Base-by-base conservation (phyloP, 2,888 invertebrate genomes). In the Hydrotaea diabolus region DNA sequence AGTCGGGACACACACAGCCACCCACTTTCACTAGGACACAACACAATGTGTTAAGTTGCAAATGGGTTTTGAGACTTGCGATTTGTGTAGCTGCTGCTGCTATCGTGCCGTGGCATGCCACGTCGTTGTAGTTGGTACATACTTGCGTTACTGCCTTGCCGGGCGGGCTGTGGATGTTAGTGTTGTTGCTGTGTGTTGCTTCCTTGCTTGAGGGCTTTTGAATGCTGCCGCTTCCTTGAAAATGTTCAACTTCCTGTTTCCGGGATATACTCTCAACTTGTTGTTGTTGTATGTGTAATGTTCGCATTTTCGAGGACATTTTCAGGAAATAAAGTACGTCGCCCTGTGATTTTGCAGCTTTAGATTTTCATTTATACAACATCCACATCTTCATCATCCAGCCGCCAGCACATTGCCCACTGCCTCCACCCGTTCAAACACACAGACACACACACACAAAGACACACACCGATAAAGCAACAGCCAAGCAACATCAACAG, bases 221-320 rank as follows among this genome's bases (percentile, higher is more conserved):
- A 89, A 88, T 88, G 88, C 88, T 83, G 85, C 82, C 88, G 88
- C 91, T 92, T 92, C 92, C 92, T 92, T 92, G 92, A 91, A 92
- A 92, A 92, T 92, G 92, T 91, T 91, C 91, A 91, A 91, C 92
- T 92, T 92, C 92, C 92, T 90, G 92, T 92, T 92, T 92, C 92
- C 92, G 92, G 92, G 92, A 92, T 92, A 92, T 91, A 82, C 85
- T 85, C 85, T 82, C 82, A 82, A 85, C 85, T 85, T 82, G 78
- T 72, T 76, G 81, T n/a, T n/a, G 31, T 19, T 62, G 66, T 66
- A 43, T 39, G 39, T 66, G 66, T 66, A 91, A 91, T 91, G 91
- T 92, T 92, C 92, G 91, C 90, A 92, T 91, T 92, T 86, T 91
- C 91, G 92, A 92, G 92, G 92, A 92, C 92, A 92, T 92, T 92